Conservation (phyloP, 2,888 invertebrate genomes). For the Phasia obesa region DNA sequence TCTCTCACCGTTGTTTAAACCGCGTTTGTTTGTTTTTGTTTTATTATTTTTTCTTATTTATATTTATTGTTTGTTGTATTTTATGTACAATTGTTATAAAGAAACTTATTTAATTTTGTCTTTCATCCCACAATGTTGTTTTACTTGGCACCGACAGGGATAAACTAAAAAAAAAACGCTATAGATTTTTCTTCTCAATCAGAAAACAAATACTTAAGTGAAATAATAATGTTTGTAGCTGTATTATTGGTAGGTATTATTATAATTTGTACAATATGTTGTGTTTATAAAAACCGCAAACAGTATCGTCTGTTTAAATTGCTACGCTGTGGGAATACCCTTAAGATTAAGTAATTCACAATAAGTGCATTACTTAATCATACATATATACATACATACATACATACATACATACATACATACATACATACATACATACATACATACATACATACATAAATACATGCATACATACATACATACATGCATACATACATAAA, state of each 20-base stretch:
- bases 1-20: constrained; percentile 29
- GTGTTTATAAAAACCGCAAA: constrained; percentile 50
- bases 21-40: constrained; percentile 8
- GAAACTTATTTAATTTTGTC: constrained; percentile 35
- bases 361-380: constrained; percentile 18
- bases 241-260: constrained; percentile 27
- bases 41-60: not conserved
- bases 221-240: constrained; percentile 49
- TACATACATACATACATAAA: no score
- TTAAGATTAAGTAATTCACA: constrained; percentile 32
- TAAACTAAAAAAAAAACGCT: constrained; percentile 60
- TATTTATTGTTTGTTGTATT: constrained; percentile 22
- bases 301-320: constrained; percentile 19
- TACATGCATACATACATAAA: no score
- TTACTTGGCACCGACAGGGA: constrained; percentile 44
- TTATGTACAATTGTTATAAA: constrained; percentile 8
- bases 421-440: no score
- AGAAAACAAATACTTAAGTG: constrained; percentile 33
- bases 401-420: no score
- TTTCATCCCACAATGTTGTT: constrained; percentile 36
- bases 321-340: constrained; percentile 28
- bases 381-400: no score
- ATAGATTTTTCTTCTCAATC: constrained; percentile 50
- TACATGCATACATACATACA: no score
- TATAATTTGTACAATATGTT: constrained; percentile 48